Conservation (phyloP, 2,113 vertebrate species). For the Willisornis vidua region DNA sequence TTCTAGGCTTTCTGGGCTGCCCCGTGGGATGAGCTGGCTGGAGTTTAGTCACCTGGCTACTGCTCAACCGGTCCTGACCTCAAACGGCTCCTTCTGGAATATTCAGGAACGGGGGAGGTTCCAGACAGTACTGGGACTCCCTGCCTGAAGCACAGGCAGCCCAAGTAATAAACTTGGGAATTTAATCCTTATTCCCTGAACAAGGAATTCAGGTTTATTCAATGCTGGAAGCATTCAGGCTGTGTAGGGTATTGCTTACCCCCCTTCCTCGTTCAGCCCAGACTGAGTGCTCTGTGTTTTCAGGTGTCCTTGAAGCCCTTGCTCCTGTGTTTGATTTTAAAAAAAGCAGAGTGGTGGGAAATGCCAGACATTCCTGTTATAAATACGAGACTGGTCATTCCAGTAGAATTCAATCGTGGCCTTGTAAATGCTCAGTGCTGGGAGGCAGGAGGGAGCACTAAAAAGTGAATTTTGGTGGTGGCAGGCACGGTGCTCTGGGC, state of each 20-base stretch:
- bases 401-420: neutral
- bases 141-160: neutral
- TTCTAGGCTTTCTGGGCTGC: neutral
- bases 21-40: neutral
- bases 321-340: neutral
- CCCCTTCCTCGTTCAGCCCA: neutral
- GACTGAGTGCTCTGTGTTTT: neutral
- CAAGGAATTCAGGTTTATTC: neutral
- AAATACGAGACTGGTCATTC: neutral
- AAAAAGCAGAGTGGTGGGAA: neutral
- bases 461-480: neutral
- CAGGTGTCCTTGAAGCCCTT: neutral
- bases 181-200: neutral
- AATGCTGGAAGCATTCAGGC: neutral
- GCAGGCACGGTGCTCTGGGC: neutral
- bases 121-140: neutral
- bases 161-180: neutral
- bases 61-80: neutral
- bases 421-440: neutral
- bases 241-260: neutral
- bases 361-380: neutral
- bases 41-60: neutral
- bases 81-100: neutral
- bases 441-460: neutral
- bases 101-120: neutral